Evolutionary conservation across 1,140 invertebrate species (phyloP).

Genomic region (Paraescarpia echinospica): DNA sequence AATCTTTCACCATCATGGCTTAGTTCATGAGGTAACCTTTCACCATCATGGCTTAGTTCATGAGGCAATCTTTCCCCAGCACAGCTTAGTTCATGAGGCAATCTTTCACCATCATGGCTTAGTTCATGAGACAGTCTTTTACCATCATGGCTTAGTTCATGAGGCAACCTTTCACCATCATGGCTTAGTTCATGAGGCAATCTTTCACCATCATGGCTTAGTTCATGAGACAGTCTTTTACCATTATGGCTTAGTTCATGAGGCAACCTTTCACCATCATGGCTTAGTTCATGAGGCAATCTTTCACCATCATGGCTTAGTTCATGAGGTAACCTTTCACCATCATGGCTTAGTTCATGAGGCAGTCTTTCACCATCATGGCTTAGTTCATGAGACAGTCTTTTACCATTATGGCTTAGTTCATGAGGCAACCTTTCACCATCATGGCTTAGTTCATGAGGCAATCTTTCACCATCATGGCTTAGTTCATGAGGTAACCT

Average conservation of each 20-base stretch:
- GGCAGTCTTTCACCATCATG: not conserved
- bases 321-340: not conserved
- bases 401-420: not conserved
- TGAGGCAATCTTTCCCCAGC: not conserved
- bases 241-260: not conserved
- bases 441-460: no score
- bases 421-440: no score
- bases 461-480: no score
- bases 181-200: not conserved
- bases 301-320: no score
- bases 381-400: not conserved
- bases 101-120: no score
- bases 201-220: not conserved
- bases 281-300: no score
- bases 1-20: not conserved
- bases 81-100: no score
- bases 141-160: no score
- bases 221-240: not conserved
- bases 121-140: no score
- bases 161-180: not conserved
- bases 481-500: not conserved
- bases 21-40: not conserved
- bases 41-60: not conserved
- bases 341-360: not conserved
- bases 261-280: no score